Percentiles rank a stretch among this genome's conserved stretches.
phyloP scores from a whole-genome alignment of 92 coral and sea anemone species.

The Parazoanthus darwini region DNA sequence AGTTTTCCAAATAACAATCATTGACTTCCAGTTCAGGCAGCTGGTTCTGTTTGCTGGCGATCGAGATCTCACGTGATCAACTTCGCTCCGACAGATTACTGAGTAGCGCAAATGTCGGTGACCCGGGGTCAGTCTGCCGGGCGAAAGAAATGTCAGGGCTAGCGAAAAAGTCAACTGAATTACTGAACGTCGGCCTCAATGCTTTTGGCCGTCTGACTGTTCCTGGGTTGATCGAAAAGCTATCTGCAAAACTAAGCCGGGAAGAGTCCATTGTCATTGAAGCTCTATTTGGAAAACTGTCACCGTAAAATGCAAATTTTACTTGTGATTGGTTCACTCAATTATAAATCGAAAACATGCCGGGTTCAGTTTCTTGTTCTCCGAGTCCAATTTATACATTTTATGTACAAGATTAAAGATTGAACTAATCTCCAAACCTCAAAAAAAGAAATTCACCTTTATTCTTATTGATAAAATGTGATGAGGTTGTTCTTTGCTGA shows the following conservation, averaged over 20 bases:
- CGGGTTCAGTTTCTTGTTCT: background rate
- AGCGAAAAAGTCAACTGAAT: too few relatives aligned
- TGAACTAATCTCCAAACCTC: too few relatives aligned
- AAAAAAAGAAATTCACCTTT: too few relatives aligned
- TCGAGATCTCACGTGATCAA: too few relatives aligned
- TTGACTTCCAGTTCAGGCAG: background rate
- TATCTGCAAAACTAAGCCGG: background rate
- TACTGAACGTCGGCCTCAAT: background rate
- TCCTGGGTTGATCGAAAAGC: background rate
- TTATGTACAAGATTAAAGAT: background rate
- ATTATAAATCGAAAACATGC: background rate
- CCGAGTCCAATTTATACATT: background rate
- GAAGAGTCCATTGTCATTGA: background rate
- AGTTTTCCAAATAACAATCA: background rate
- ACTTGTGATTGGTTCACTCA: background rate
- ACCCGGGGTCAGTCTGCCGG: too few relatives aligned
- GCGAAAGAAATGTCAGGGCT: too few relatives aligned
- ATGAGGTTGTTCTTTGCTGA: background rate
- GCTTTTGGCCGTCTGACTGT: background rate
- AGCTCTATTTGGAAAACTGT: background rate
- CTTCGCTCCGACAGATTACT: too few relatives aligned
- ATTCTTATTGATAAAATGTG: background rate
- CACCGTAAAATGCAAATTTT: background rate
- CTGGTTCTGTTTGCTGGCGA: too few relatives aligned
- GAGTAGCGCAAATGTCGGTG: too few relatives aligned